Evolutionary conservation across 2,113 vertebrate genomes (phyloP).

Genomic region (Myotis yumanensis): DNA sequence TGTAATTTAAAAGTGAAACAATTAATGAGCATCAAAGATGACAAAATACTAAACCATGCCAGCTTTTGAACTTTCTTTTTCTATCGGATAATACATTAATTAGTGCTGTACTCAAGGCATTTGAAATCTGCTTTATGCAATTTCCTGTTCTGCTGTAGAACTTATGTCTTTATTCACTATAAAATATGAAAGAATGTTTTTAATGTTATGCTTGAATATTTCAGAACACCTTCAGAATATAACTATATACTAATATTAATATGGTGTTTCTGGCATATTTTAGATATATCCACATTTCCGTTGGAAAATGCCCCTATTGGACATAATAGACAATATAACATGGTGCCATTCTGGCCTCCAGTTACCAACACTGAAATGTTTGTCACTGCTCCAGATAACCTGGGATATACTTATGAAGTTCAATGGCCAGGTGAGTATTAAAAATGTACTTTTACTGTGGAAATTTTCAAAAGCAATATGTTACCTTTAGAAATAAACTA

Average conservation of each 20-base stretch:
- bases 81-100: neutral
- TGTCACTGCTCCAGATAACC: constrained; percentile 90
- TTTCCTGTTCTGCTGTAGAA: neutral
- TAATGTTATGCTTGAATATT: neutral
- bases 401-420: constrained; percentile 95
- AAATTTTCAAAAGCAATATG: neutral
- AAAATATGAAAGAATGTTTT: neutral
- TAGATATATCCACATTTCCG: constrained; percentile 90
- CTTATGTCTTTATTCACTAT: neutral
- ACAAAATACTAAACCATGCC: neutral
- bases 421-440: constrained; percentile 93
- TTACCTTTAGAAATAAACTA: neutral
- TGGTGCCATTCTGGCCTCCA: constrained; percentile 99
- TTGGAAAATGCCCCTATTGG: constrained; percentile 97
- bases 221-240: neutral
- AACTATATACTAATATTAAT: constrained; percentile 32
- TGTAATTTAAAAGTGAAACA: constrained; percentile 41
- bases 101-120: neutral
- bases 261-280: constrained; percentile 64
- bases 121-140: constrained; percentile 13
- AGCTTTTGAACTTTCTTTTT: neutral
- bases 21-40: neutral
- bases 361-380: constrained; percentile 97
- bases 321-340: constrained; percentile 95
- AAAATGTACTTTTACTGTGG: neutral